Base-by-base conservation (phyloP, 2,113 vertebrate genomes). In the Anser cygnoides region DNA sequence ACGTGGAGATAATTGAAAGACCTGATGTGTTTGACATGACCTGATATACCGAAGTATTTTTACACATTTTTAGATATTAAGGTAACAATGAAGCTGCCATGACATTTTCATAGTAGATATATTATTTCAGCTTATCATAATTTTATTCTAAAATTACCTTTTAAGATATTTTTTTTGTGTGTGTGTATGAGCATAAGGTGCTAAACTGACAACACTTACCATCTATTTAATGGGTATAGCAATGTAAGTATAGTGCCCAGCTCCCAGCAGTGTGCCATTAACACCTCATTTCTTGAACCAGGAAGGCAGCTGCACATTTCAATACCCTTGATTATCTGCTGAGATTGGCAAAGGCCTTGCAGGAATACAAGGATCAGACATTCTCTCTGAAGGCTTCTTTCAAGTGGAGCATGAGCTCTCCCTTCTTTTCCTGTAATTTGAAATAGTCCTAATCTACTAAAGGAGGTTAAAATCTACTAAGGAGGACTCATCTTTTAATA, bases 1-100 rank as follows among this genome's bases (percentile, higher is more conserved):
- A 91, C 70, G 41, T 80, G 6, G 6, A 91, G 86, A 84, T 87
- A 92, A 95, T 91, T 94, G 92, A 82, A 93, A 93, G 79, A 82
- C 37, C 41, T 37, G 19, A 91, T 2, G 3, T 89, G 31, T 39
- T 62, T 72, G 84, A 84, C 28, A 28, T 66, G 84, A 93, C 79
- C 83, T 52, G 33, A 81, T 75, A 67, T 28, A 52, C 61, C 35
- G n/a, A 83, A 92, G 72, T 66, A 87, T 62, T 95, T 85, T 37
- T 41, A 76, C 35, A 59, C 13, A 14, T 39, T 76, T 94, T 74
- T 29, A 87, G 50, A 11, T 84, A 54, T 77, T 83, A 55, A 79
- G 33, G 58, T 89, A 84, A 33, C 46, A 62, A 75, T 68, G 43
- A 62, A 84, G 10, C 20, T 92, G 37, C 49, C 17, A 58, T 66